Evolutionary conservation across 2,888 invertebrate species (phyloP).

Genomic region (Hoplodrina ambigua): DNA sequence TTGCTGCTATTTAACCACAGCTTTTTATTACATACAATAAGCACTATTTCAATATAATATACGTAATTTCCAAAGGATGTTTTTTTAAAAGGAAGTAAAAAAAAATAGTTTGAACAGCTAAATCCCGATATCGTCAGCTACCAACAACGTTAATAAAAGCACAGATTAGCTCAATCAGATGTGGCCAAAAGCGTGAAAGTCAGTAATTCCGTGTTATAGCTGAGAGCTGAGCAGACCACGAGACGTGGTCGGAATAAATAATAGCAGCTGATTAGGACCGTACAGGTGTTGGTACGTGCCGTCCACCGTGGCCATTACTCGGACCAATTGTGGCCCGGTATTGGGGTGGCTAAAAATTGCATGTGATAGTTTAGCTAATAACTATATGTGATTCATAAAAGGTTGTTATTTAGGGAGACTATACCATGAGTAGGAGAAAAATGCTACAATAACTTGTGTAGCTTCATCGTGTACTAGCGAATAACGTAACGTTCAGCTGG

Average conservation of each 20-base stretch:
- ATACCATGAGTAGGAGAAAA: neutral
- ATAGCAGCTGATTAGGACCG: conserved; percentile 73
- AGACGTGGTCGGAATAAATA: conserved; percentile 74
- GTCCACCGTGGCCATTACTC: conserved; percentile 40
- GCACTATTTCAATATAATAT: no score
- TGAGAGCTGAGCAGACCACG: conserved; percentile 37
- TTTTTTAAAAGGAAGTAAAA: neutral
- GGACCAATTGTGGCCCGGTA: conserved; percentile 31
- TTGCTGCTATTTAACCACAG: no score
- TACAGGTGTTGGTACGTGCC: conserved; percentile 65
- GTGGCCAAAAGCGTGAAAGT: conserved; percentile 52
- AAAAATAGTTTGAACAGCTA: neutral
- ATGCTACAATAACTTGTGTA: neutral
- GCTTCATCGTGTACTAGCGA: no score
- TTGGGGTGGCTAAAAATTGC: conserved; percentile 45
- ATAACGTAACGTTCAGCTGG: no score
- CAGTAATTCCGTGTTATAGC: conserved; percentile 55
- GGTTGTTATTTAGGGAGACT: neutral
- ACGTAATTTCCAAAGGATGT: no score
- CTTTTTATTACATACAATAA: no score
- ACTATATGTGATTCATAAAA: conserved; percentile 28
- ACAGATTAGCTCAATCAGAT: conserved; percentile 65
- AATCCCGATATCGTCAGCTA: neutral
- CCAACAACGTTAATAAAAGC: conserved; percentile 53
- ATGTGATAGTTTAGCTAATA: conserved; percentile 30